Percentiles rank a stretch among this genome's conserved stretches.
phyloP scores from a whole-genome alignment of 2,113 vertebrate genomes.

The Indicator indicator region DNA sequence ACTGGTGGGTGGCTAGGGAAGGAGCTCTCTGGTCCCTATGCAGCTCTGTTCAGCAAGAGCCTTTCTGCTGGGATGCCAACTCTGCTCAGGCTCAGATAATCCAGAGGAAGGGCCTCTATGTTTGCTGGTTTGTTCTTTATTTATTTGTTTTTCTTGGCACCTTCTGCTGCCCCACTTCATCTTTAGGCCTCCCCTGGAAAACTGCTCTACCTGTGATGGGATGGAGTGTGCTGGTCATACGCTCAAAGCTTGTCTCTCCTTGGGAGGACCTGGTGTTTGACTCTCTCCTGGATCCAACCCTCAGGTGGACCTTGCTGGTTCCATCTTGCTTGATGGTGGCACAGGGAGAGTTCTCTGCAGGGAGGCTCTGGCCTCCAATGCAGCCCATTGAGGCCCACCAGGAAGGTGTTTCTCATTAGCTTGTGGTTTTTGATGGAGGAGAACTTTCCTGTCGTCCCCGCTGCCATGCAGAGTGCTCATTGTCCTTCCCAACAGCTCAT shows the following conservation, averaged over 20 bases:
- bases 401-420: neutral
- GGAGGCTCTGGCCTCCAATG: neutral
- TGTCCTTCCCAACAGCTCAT: neutral
- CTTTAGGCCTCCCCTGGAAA: neutral
- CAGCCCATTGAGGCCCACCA: neutral
- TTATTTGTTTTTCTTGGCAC: no score
- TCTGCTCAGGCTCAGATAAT: neutral
- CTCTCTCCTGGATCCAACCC: neutral
- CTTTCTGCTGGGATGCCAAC: neutral
- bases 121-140: neutral
- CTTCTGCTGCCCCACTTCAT: neutral
- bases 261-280: neutral
- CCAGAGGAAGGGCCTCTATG: neutral
- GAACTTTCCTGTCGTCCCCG: neutral
- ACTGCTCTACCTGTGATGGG: neutral
- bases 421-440: neutral
- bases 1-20: slow-evolving; percentile 3
- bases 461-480: neutral
- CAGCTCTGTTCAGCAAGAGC: neutral
- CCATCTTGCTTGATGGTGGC: rapidly evolving
- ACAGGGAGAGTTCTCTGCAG: rapidly evolving
- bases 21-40: neutral
- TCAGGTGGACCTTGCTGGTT: neutral
- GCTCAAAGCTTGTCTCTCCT: neutral
- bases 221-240: rapidly evolving